Percentiles rank a stretch among this genome's conserved stretches.
phyloP scores from a whole-genome alignment of 2,888 invertebrate species.

The Strigamia maritima region DNA sequence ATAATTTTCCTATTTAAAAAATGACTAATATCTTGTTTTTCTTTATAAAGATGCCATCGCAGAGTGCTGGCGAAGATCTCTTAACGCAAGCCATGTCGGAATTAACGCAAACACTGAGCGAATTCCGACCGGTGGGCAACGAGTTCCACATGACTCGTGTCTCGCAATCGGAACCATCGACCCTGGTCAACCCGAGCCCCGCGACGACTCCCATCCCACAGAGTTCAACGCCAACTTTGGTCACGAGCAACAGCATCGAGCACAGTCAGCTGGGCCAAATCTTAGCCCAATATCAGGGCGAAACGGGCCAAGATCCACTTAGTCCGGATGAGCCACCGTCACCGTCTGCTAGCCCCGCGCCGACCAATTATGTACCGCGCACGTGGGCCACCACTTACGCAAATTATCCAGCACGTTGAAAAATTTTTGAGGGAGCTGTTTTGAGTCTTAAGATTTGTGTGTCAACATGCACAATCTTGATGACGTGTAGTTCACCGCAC shows the following conservation, averaged over 20 bases:
- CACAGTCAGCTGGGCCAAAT: slow-evolving; percentile 41
- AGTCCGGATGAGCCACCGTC: slow-evolving; percentile 18
- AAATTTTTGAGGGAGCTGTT: not conserved
- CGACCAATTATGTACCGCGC: slow-evolving; percentile 40
- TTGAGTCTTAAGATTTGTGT: not conserved
- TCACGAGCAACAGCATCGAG: slow-evolving; percentile 36
- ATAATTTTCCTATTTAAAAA: no score
- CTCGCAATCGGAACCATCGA: slow-evolving; percentile 40
- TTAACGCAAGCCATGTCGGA: slow-evolving; percentile 55
- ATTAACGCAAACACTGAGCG: slow-evolving; percentile 49
- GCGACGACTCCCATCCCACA: slow-evolving; percentile 39
- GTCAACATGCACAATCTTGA: not conserved
- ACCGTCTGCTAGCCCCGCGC: slow-evolving; percentile 14
- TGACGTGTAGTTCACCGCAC: slow-evolving; percentile 10
- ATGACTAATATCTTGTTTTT: not conserved
- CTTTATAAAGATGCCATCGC: not conserved
- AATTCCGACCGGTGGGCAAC: slow-evolving; percentile 45
- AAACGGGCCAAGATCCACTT: not conserved
- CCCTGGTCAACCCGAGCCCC: slow-evolving; percentile 39
- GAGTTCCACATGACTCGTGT: slow-evolving; percentile 40
- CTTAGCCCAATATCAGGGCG: slow-evolving; percentile 40
- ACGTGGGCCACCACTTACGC: slow-evolving; percentile 40
- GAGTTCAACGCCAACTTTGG: slow-evolving; percentile 19
- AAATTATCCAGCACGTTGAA: slow-evolving; percentile 41
- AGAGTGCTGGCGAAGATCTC: slow-evolving; percentile 47